phyloP scores from a whole-genome alignment of 2,888 invertebrate genomes.

The Drosophila picticornis region DNA sequence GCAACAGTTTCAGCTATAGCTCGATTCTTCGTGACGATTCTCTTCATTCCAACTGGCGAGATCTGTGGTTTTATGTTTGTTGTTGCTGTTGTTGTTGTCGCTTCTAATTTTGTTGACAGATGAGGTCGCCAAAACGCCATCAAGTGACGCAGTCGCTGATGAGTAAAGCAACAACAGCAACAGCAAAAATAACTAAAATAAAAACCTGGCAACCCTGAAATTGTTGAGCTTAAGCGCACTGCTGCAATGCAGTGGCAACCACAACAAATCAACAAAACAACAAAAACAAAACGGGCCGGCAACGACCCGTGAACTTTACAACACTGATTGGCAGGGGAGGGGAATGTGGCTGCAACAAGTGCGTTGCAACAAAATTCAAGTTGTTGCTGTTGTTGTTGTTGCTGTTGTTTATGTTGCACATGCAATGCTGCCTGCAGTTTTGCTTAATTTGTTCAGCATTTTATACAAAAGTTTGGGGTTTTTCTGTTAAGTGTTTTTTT shows the following conservation, averaged over 20 bases:
- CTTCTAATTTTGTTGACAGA: slow-evolving; percentile 79
- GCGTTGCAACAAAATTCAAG: slow-evolving; percentile 60
- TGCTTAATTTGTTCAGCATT: slow-evolving; percentile 54
- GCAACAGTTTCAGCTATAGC: slow-evolving; percentile 1
- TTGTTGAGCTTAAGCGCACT: slow-evolving; percentile 68
- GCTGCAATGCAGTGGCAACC: slow-evolving; percentile 57
- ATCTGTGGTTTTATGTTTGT: slow-evolving; percentile 29
- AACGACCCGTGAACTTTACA: slow-evolving; percentile 78
- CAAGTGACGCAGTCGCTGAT: slow-evolving; percentile 64
- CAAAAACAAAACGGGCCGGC: slow-evolving; percentile 30
- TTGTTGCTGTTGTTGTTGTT: slow-evolving; percentile 6
- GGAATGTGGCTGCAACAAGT: slow-evolving; percentile 45
- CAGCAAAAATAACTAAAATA: background rate
- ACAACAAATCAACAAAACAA: slow-evolving; percentile 29
- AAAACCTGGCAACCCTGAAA: slow-evolving; percentile 77
- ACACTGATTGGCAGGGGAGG: slow-evolving; percentile 26
- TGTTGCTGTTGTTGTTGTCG: slow-evolving; percentile 48
- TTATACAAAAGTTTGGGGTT: slow-evolving; percentile 21
- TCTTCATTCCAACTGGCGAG: slow-evolving; percentile 32
- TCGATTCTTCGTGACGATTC: slow-evolving; percentile 34
- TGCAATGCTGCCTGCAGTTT: slow-evolving; percentile 48
- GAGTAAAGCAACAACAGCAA: slow-evolving; percentile 40
- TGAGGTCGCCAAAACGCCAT: slow-evolving; percentile 74
- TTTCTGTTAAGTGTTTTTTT: background rate
- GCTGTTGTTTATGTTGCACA: slow-evolving; percentile 45